A percentile compares a stretch with the other conserved stretches of the same genome.
phyloP scores from a whole-genome alignment of 1,140 invertebrate genomes.

The Acromyrmex heyeri region DNA sequence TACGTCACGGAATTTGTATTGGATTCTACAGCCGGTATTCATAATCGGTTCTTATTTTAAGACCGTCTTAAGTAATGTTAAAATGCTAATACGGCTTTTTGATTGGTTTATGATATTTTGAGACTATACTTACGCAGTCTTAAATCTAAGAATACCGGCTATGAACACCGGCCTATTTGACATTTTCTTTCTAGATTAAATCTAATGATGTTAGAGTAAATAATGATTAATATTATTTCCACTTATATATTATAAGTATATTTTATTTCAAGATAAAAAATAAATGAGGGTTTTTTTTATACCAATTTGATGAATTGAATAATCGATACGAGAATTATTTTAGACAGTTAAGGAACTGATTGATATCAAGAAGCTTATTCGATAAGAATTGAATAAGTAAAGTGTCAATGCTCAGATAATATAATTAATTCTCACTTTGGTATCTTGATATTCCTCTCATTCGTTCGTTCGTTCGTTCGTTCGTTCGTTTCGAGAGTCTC shows the following conservation, averaged over 20 bases:
- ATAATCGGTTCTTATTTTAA: too few species aligned
- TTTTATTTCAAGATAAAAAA: not conserved
- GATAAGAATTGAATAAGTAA: not conserved
- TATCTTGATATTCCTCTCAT: not conserved
- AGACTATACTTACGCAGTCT: too few species aligned
- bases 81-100: too few species aligned
- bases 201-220: not conserved
- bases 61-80: too few species aligned
- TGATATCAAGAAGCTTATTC: not conserved
- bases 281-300: too few species aligned
- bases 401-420: constrained; percentile 17
- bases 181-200: not conserved
- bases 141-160: too few species aligned
- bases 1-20: too few species aligned
- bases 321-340: not conserved
- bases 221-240: constrained; percentile 5
- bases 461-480: not conserved
- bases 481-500: not conserved
- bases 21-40: too few species aligned
- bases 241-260: not conserved
- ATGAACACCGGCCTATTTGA: too few species aligned
- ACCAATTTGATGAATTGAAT: not conserved
- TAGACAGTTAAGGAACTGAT: not conserved
- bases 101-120: too few species aligned
- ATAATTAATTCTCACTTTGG: constrained; percentile 25